Conservation (phyloP, 2,888 invertebrate genomes). For the Trissolcus japonicus region DNA sequence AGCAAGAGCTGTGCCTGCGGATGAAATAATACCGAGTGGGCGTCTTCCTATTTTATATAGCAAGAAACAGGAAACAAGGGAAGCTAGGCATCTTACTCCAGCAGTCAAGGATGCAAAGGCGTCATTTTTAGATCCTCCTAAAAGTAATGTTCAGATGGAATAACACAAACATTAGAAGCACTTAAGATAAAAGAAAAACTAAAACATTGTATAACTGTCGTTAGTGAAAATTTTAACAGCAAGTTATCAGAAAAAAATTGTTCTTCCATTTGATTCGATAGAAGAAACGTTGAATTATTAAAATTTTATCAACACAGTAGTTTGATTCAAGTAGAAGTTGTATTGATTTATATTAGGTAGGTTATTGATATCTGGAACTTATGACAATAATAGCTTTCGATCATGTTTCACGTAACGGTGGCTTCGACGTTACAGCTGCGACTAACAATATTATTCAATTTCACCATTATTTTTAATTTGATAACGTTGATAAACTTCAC, state of each 20-base stretch:
- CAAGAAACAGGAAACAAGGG: slow-evolving; percentile 82
- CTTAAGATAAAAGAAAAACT: too few relatives aligned
- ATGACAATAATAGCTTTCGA: slow-evolving; percentile 24
- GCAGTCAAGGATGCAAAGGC: slow-evolving; percentile 84
- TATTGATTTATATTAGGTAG: slow-evolving; percentile 21
- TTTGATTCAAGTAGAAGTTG: neutral
- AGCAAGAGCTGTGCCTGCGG: slow-evolving; percentile 82
- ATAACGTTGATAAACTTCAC: neutral
- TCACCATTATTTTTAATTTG: neutral
- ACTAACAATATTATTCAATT: slow-evolving; percentile 18
- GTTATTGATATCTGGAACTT: slow-evolving; percentile 19
- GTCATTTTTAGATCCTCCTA: slow-evolving; percentile 74
- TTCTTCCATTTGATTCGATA: too few relatives aligned
- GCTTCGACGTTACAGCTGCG: neutral
- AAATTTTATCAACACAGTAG: too few relatives aligned
- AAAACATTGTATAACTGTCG: too few relatives aligned
- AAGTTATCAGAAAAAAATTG: too few relatives aligned
- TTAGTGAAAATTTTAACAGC: too few relatives aligned
- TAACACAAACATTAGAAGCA: too few relatives aligned
- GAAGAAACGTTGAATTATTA: too few relatives aligned
- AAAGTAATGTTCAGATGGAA: neutral
- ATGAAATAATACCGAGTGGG: slow-evolving; percentile 82
- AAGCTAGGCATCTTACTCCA: slow-evolving; percentile 81
- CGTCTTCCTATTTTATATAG: slow-evolving; percentile 82
- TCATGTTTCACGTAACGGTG: slow-evolving; percentile 2